Percentiles rank a stretch among this genome's conserved stretches.
Conservation (phyloP, 2,113 vertebrate species). For the Dicerorhinus sumatrensis region DNA sequence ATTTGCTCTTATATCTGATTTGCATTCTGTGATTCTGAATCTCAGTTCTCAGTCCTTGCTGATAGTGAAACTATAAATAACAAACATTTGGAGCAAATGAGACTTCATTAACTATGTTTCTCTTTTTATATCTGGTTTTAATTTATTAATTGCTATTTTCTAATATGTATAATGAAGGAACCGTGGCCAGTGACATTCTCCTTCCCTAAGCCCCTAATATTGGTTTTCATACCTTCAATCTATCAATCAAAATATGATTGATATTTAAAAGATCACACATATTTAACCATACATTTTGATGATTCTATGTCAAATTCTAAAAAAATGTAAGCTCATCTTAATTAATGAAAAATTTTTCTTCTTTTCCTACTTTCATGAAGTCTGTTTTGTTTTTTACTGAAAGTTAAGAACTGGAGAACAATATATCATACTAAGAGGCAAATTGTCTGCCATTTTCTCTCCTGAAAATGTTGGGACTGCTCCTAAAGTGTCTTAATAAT, state of each 20-base stretch:
- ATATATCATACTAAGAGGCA: not conserved
- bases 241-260: no score
- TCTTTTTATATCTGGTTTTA: no score
- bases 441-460: not conserved
- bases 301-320: not conserved
- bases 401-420: not conserved
- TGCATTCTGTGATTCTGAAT: not conserved
- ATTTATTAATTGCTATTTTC: not conserved
- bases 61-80: not conserved
- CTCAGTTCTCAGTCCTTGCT: not conserved
- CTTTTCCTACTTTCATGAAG: not conserved
- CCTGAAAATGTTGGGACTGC: not conserved
- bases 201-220: not conserved
- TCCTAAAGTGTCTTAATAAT: not conserved
- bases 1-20: not conserved
- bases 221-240: not conserved
- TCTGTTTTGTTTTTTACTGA: no score
- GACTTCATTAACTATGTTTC: not conserved
- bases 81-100: not conserved
- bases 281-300: not conserved
- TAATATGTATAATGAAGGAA: rapidly evolving
- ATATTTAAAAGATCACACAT: not conserved
- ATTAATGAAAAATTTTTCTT: not conserved
- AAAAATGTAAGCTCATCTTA: no score
- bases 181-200: no score